These are phyloP conservation scores for Mellivora capensis DNA, from an alignment of 2,113 vertebrate species.

Conservation along the genomic window DNA sequence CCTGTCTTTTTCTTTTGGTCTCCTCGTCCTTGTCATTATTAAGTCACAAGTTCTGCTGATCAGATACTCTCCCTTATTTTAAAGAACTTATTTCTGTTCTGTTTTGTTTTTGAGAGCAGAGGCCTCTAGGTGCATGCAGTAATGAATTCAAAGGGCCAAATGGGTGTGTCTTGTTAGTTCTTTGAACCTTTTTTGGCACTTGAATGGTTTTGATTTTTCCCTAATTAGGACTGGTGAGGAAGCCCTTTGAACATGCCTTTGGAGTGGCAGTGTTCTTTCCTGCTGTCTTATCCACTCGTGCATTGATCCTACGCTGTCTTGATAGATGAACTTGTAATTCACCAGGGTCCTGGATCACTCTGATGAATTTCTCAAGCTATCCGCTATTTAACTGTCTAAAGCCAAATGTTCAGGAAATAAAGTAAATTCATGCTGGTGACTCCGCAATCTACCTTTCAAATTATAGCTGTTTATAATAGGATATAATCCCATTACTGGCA, in stretches of 20 bases:
- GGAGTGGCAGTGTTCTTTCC: neutral
- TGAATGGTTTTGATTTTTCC: neutral
- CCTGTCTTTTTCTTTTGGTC: neutral
- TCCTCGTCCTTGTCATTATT: neutral
- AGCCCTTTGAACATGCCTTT: neutral
- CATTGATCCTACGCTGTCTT: neutral
- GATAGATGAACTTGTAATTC: neutral
- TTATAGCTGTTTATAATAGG: neutral
- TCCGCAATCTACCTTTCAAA: neutral
- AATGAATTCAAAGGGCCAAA: neutral
- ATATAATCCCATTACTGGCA: neutral
- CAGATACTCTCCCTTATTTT: neutral
- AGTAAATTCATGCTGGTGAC: neutral
- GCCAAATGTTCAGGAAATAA: neutral
- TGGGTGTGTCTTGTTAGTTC: neutral
- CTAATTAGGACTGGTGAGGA: slow-evolving; percentile 16
- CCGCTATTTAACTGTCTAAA: neutral
- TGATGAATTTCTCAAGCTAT: neutral
- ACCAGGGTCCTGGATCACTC: neutral
- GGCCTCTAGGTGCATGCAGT: neutral
- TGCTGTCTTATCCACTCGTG: neutral
- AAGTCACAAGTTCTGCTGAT: neutral
- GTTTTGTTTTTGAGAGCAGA: neutral
- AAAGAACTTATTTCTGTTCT: neutral
- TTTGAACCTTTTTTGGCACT: neutral